Evolutionary conservation across 2,797 vertebrate species (phyloP).

Genomic region (Rhadinocentrus ornatus): DNA sequence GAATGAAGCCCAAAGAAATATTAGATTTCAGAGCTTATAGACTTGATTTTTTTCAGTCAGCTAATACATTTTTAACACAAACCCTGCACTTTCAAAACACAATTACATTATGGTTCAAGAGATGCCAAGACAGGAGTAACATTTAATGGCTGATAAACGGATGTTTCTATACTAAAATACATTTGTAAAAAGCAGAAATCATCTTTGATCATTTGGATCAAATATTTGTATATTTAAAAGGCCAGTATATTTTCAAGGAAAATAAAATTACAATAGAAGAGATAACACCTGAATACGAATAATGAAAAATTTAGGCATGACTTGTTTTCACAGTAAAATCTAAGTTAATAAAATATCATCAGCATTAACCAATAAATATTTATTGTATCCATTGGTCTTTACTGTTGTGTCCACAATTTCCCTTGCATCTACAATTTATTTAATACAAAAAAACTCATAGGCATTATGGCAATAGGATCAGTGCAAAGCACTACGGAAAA

Average conservation of each 20-base stretch:
- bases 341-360: not conserved
- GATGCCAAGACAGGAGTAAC: not conserved
- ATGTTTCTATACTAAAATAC: conserved; percentile 5
- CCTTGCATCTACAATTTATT: not conserved
- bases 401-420: not conserved
- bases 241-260: not conserved
- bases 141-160: conserved; percentile 1
- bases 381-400: not conserved
- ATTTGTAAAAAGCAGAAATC: not conserved
- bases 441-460: conserved; percentile 6
- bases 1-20: not conserved
- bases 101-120: conserved; percentile 2
- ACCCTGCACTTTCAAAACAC: conserved; percentile 11
- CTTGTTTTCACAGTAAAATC: conserved; percentile 27
- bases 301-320: not conserved
- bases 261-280: not conserved
- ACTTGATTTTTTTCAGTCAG: not conserved
- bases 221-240: not conserved
- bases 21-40: conserved; percentile 3
- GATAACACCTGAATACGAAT: not conserved
- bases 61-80: not conserved
- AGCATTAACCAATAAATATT: not conserved
- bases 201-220: not conserved
- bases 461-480: conserved; percentile 16
- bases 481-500: conserved; percentile 28